Evolutionary conservation across 2,113 vertebrate species (phyloP).

Genomic region (Reinhardtius hippoglossoides): DNA sequence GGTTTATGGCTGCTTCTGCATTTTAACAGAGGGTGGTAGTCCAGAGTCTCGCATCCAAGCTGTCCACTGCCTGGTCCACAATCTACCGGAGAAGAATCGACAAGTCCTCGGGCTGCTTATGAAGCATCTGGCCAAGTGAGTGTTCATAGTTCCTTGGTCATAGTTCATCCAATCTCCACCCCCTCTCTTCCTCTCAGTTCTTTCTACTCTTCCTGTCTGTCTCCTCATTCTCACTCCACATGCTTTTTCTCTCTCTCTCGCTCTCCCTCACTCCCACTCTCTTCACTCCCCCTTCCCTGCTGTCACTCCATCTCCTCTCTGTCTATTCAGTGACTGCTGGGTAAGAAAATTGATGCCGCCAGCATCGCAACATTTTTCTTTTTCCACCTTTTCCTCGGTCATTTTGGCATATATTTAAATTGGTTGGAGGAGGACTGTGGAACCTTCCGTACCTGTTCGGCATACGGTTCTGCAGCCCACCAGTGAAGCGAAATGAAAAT

Average conservation of each 20-base stretch:
- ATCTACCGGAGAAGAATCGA: conserved; percentile 95
- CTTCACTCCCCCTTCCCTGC: conserved; percentile 79
- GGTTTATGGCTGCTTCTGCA: conserved; percentile 36
- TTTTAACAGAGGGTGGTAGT: conserved; percentile 88
- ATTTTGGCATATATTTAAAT: conserved; percentile 45
- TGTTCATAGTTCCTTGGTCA: conserved; percentile 68
- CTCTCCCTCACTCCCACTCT: conserved; percentile 78
- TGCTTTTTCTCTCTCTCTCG: conserved; percentile 69
- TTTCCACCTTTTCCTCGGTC: conserved; percentile 48
- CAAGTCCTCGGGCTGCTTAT: conserved; percentile 95
- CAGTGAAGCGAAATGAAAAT: conserved; percentile 53
- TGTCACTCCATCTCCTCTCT: conserved; percentile 78
- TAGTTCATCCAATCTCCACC: conserved; percentile 72
- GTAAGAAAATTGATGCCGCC: conserved; percentile 59
- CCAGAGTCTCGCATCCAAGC: conserved; percentile 93
- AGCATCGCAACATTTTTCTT: conserved; percentile 34
- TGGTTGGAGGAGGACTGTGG: conserved; percentile 26
- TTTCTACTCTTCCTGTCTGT: conserved; percentile 74
- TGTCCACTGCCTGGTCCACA: conserved; percentile 94
- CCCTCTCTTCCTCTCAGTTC: conserved; percentile 61
- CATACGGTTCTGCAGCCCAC: conserved; percentile 30
- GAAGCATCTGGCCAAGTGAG: conserved; percentile 97
- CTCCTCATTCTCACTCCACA: conserved; percentile 80
- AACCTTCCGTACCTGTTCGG: conserved; percentile 19
- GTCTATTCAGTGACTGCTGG: conserved; percentile 72